A percentile compares a stretch with the other conserved stretches of the same genome.
phyloP scores from a whole-genome alignment of 2,797 vertebrate genomes.

The Eulemur coronatus region DNA sequence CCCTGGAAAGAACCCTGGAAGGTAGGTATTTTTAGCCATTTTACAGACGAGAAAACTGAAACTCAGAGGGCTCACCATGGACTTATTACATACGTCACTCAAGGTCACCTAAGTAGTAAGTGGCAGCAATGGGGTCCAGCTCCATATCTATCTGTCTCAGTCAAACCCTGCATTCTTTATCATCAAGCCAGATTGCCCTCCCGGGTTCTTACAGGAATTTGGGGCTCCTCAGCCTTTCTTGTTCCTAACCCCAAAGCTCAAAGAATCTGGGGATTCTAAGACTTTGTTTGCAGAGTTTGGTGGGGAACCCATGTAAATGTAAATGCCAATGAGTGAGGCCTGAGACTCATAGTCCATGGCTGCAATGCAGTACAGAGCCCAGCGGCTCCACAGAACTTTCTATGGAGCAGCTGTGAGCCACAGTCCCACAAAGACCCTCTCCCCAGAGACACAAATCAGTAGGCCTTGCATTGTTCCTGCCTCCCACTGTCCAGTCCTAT shows the following conservation, averaged over 20 bases:
- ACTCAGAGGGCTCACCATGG: background rate
- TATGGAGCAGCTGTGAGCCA: conserved; percentile 48
- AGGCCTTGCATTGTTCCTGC: conserved; percentile 48
- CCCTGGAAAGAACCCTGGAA: background rate
- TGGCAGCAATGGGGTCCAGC: background rate
- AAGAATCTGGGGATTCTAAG: background rate
- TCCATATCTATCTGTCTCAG: background rate
- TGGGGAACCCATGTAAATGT: background rate
- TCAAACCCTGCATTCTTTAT: background rate
- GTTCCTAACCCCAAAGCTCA: background rate
- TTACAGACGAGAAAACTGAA: background rate
- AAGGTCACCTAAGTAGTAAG: background rate
- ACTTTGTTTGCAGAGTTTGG: background rate
- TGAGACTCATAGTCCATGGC: background rate
- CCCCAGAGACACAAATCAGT: conserved; percentile 42
- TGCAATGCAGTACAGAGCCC: background rate
- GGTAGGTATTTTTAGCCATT: background rate
- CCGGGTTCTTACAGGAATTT: background rate
- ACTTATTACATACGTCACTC: background rate
- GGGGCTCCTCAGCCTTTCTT: background rate
- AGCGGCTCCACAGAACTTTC: background rate
- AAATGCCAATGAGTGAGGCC: background rate
- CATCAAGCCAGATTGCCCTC: background rate
- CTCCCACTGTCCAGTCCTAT: conserved; percentile 22
- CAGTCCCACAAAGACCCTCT: conserved; percentile 58